Evolutionary conservation across 2,888 invertebrate species (phyloP).

Genomic region (Eupithecia exiguata): DNA sequence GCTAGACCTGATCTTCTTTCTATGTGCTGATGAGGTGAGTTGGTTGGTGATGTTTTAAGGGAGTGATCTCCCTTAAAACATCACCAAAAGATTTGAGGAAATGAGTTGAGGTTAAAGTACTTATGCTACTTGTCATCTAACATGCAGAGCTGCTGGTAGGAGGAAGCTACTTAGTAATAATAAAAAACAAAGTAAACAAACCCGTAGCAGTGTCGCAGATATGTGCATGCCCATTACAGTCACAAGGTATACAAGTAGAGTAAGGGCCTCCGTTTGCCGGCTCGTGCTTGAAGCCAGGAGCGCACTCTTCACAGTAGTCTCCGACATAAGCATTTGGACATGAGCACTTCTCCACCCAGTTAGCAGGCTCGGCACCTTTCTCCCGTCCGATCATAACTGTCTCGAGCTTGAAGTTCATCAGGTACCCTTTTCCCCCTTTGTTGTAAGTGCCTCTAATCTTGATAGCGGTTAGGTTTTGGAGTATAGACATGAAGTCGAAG

Average conservation of each 20-base stretch:
- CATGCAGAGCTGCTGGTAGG: neutral
- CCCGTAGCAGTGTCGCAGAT: slow-evolving; percentile 98
- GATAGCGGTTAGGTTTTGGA: slow-evolving; percentile 96
- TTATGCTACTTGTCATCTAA: neutral
- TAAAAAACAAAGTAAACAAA: slow-evolving; percentile 45
- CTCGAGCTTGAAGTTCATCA: slow-evolving; percentile 95
- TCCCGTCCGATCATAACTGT: slow-evolving; percentile 93
- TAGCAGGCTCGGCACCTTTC: slow-evolving; percentile 86
- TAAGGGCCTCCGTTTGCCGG: slow-evolving; percentile 96
- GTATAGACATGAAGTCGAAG: slow-evolving; percentile 94
- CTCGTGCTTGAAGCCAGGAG: slow-evolving; percentile 96
- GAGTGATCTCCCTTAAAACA: too few species aligned
- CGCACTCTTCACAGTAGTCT: slow-evolving; percentile 98
- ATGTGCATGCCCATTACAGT: slow-evolving; percentile 98
- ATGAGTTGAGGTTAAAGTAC: too few species aligned
- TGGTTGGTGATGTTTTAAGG: too few species aligned
- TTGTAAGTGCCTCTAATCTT: slow-evolving; percentile 97
- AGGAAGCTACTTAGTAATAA: neutral
- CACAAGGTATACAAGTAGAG: slow-evolving; percentile 96
- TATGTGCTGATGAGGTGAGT: neutral
- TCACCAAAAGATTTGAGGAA: too few species aligned
- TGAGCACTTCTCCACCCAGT: slow-evolving; percentile 97
- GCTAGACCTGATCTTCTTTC: neutral
- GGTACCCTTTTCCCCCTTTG: slow-evolving; percentile 91
- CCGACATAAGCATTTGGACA: slow-evolving; percentile 95